Base-by-base conservation (phyloP, 37 sponge, comb jelly and placozoan genomes). In the Cliona cf. orientalis region DNA sequence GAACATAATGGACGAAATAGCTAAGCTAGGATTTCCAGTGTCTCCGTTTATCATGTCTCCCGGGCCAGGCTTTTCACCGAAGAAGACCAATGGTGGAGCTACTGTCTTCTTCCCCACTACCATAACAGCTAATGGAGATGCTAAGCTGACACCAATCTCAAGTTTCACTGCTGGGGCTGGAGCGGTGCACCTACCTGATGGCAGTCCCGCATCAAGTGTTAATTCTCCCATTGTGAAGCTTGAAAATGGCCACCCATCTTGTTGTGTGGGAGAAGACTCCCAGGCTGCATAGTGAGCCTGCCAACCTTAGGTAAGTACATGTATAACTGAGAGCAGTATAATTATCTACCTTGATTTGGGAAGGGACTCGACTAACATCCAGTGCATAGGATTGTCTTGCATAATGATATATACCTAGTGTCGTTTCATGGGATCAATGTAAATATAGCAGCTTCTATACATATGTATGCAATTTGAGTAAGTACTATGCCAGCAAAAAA, bases 1-100 rank as follows among this genome's bases (percentile, higher is more conserved):
- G 39, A 41, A 35, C 26, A 81, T 81, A 37, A 53, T 89, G 63
- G 89, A 89, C 29, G 89, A 89, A 38, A 76, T 89, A 3, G 26
- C 79, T 7, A 89, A 73, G 38, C 39, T 72, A 17, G 46, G 78
- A 0, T 41, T 80, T 22, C 75, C 75, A 25, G 60, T 86, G 2
- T 81, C 89, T 45, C 89, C 89, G 2, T 89, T 83, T 69, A 89
- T 89, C 21, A 66, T 83, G 71, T 89, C 84, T 17, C 84, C 89
- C 14, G 73, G 79, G 5, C 64, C 73, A 31, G 72, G 72, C 7
- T 6, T 75, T 25, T 88, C 89, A 4, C 89, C 84, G 6, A 75
- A 40, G 35, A 78, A 63, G 44, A 59, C 71, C 25, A 79, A 83
- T 42, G 69, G 77, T 2, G 59, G 58, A 42, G 58, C 76, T 1